phyloP scores from a whole-genome alignment of 2,797 vertebrate genomes.

The Cyclopterus lumpus region DNA sequence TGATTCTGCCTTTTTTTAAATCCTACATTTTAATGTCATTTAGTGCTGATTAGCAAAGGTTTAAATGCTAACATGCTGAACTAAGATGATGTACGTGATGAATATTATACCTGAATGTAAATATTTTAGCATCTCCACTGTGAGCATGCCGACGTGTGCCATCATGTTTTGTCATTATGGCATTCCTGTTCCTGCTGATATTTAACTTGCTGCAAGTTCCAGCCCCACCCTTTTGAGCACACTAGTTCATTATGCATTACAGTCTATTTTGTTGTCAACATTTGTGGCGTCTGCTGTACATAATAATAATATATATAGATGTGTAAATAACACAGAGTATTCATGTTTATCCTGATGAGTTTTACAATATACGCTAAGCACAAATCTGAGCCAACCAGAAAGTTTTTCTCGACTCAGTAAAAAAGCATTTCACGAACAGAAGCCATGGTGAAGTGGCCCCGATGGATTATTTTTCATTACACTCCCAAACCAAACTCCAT shows the following conservation, averaged over 20 bases:
- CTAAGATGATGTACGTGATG: background rate
- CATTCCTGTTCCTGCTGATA: background rate
- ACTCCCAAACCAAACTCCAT: constrained; percentile 19
- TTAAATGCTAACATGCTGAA: background rate
- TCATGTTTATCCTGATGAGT: background rate
- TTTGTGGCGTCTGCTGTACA: background rate
- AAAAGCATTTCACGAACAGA: background rate
- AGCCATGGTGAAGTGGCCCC: background rate
- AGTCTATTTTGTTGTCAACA: too few relatives aligned
- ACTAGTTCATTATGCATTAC: too few relatives aligned
- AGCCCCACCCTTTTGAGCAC: background rate
- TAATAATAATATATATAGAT: background rate
- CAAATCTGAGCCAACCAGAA: background rate
- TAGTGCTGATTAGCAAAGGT: background rate
- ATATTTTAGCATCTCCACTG: background rate
- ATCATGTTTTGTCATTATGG: background rate
- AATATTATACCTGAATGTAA: background rate
- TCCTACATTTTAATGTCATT: background rate
- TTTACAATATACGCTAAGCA: background rate
- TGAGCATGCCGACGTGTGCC: background rate
- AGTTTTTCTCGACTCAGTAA: background rate
- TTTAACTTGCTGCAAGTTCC: background rate
- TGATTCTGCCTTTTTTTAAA: background rate
- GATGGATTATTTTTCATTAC: constrained; percentile 19
- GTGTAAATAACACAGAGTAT: background rate